Evolutionary conservation across 1,140 invertebrate species (phyloP).

Genomic region (Bilobella aurantiaca): DNA sequence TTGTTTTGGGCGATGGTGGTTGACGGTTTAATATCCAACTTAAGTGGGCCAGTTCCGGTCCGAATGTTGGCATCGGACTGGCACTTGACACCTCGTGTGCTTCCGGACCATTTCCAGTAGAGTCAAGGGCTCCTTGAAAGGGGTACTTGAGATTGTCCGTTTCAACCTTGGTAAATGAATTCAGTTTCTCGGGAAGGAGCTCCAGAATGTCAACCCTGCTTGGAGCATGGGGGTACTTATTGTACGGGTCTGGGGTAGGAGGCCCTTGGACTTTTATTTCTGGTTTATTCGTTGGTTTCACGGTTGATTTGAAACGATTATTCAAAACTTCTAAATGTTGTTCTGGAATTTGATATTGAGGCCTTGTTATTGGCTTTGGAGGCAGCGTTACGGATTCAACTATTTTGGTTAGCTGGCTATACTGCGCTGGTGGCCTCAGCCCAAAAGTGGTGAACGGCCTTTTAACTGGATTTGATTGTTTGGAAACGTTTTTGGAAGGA

Average conservation of each 20-base stretch:
- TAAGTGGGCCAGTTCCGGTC: slow-evolving; percentile 22
- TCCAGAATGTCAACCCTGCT: slow-evolving; percentile 29
- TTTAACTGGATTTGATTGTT: neutral
- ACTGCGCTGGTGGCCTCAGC: neutral
- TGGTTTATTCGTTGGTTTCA: neutral
- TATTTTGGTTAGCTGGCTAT: neutral
- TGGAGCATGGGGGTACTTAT: neutral
- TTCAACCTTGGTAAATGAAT: slow-evolving; percentile 21
- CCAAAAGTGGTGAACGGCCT: neutral
- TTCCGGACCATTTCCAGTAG: neutral
- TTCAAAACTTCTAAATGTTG: neutral
- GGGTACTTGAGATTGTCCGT: neutral
- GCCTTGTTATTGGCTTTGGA: too few species aligned
- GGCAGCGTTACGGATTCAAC: neutral
- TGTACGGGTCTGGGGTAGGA: neutral
- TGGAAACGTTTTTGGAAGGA: neutral
- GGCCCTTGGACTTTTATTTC: neutral
- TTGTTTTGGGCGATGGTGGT: slow-evolving; percentile 13
- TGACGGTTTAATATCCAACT: slow-evolving; percentile 32
- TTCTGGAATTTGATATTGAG: too few species aligned
- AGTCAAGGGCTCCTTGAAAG: neutral
- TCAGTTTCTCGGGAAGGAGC: slow-evolving; percentile 29
- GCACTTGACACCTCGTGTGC: neutral
- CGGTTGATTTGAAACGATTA: neutral
- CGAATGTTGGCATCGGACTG: too few species aligned